phyloP scores from a whole-genome alignment of 2,888 invertebrate species.

The Caenorhabditis sp. region DNA sequence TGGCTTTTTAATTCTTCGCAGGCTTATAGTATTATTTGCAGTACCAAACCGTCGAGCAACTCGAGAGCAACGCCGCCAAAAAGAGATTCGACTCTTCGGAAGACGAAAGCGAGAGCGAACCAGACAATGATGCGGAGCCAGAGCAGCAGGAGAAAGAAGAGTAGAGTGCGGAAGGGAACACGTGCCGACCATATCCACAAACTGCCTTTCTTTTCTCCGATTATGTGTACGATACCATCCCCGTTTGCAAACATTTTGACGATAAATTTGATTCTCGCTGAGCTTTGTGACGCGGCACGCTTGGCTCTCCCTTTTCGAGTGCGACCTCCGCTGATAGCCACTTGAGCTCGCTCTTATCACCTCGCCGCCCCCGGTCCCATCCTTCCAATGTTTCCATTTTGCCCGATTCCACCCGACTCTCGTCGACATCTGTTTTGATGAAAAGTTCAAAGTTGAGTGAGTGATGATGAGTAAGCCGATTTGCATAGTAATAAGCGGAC shows the following conservation, averaged over 20 bases:
- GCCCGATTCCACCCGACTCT: too few species aligned
- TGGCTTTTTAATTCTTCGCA: not conserved
- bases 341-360: conserved; percentile 41
- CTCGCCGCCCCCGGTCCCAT: conserved; percentile 19
- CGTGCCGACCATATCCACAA: conserved; percentile 5
- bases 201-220: conserved; percentile 31
- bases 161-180: not conserved
- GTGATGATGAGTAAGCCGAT: conserved; percentile 45
- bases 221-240: conserved; percentile 26
- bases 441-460: conserved; percentile 48
- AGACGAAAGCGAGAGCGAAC: conserved; percentile 68
- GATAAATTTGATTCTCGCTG: conserved; percentile 10
- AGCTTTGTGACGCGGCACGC: not conserved
- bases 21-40: conserved; percentile 27
- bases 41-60: conserved; percentile 61
- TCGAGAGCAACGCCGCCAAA: conserved; percentile 64
- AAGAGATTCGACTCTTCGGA: conserved; percentile 70
- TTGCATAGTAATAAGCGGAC: conserved; percentile 49
- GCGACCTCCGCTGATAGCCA: conserved; percentile 37
- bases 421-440: conserved; percentile 13
- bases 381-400: conserved; percentile 23
- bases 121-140: conserved; percentile 48
- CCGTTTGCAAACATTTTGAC: conserved; percentile 4
- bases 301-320: conserved; percentile 17
- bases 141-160: conserved; percentile 43